Base-by-base conservation (phyloP, 2,888 invertebrate species). In the Labia minor region DNA sequence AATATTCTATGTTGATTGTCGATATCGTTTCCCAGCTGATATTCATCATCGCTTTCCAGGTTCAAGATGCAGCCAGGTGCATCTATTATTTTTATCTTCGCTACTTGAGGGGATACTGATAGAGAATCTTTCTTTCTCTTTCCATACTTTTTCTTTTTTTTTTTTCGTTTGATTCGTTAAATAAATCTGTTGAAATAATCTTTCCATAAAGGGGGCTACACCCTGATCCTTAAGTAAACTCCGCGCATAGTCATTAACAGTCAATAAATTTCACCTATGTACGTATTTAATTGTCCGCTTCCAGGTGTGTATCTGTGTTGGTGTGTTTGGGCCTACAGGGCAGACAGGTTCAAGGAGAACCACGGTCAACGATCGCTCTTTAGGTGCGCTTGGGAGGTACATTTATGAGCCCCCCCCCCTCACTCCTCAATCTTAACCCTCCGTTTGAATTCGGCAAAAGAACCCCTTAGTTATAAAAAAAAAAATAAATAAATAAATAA, bases 131-230 rank as follows among this genome's bases (percentile, higher is more conserved):
- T 8, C 33, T 8, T n/a, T n/a, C n/a, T n/a, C n/a, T n/a, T n/a
- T n/a, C n/a, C n/a, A n/a, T n/a, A n/a, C n/a, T n/a, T n/a, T 8
- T 33, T 33, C 33, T 49, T 49, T 49, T 4, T 49, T 49, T 49
- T 49, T 10, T 49, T 26, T 26, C 26, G 26, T 6, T 6, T 26
- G 26, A 49, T 49, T 49, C n/a, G 49, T 49, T 49, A 49, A 49
- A 49, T 49, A 49, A 49, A 49, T 49, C 49, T 49, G 49, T 49
- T 49, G 49, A 49, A 49, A 49, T 49, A 49, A 49, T 49, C 49
- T 49, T 49, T 49, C 49, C 49, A 49, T 49, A 49, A 49, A 49
- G 49, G 49, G 49, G n/a, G 49, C 49, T 49, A 49, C 49, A 49
- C 49, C 49, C 49, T 49, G 49, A 3, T 4, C 16, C 49, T 49